Evolutionary conservation across 2,797 vertebrate genomes (phyloP).

Genomic region (Balearica regulorum): DNA sequence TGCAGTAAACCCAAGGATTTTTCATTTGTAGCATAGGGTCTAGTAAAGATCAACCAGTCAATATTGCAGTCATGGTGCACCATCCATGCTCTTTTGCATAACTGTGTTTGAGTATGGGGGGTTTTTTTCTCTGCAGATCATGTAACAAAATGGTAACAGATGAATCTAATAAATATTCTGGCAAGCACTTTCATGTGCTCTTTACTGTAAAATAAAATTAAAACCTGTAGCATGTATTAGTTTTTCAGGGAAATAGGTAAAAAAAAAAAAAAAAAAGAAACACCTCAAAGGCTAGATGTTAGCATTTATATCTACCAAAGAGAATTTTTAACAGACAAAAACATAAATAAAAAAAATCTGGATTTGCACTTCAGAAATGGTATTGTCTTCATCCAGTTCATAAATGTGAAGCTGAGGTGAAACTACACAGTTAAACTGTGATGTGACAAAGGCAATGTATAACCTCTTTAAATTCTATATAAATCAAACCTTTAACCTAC

Average conservation of each 20-base stretch:
- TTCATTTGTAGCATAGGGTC: not conserved
- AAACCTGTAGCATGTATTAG: not conserved
- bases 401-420: constrained; percentile 42
- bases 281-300: not conserved
- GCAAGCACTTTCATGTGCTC: not conserved
- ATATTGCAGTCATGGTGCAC: not conserved
- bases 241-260: not conserved
- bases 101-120: not conserved
- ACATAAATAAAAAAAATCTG: not conserved
- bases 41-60: not conserved
- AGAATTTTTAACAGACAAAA: constrained; percentile 6
- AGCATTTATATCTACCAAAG: not conserved
- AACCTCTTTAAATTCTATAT: constrained; percentile 60
- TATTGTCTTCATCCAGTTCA: constrained; percentile 28
- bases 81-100: not conserved
- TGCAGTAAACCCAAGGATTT: not conserved
- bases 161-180: constrained; percentile 15
- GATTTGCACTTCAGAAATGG: constrained; percentile 12
- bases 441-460: constrained; percentile 25
- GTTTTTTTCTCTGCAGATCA: not conserved
- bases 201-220: constrained; percentile 26
- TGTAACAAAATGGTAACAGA: not conserved
- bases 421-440: constrained; percentile 35
- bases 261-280: not conserved
- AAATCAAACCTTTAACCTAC: constrained; percentile 57